A percentile compares a stretch with the other conserved stretches of the same genome.
These are phyloP conservation scores for Podarcis muralis DNA, from an alignment of 2,113 vertebrate species.

Conservation along the genomic window DNA sequence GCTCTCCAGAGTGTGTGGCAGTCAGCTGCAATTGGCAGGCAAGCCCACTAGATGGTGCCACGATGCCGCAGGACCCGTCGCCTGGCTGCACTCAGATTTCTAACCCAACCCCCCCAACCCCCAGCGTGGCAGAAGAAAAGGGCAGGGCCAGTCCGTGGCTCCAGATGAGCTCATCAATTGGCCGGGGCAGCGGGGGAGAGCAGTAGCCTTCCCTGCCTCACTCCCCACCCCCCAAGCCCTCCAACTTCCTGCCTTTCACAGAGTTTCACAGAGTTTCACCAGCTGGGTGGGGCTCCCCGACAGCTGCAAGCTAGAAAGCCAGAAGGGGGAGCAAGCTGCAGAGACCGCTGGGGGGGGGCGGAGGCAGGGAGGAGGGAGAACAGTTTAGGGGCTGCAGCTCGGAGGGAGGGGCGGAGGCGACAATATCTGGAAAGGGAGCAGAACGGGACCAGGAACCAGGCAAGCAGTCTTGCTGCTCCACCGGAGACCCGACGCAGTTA, in stretches of 20 bases:
- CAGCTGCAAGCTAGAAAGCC: not conserved
- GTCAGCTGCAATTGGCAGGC: not conserved
- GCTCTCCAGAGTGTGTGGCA: not conserved
- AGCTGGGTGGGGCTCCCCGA: not conserved
- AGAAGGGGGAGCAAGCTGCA: not conserved
- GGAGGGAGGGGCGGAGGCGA: not conserved
- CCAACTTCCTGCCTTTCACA: not conserved
- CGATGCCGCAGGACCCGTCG: not conserved
- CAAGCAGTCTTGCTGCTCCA: not conserved
- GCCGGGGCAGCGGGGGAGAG: not conserved
- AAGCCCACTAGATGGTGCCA: not conserved
- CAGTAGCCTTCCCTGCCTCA: not conserved
- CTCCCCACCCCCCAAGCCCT: not conserved
- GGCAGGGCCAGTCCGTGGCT: not conserved
- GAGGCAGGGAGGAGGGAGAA: not conserved
- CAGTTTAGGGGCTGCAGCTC: not conserved
- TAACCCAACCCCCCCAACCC: no score
- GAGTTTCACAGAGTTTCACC: not conserved
- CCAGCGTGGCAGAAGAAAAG: not conserved
- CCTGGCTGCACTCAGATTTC: not conserved
- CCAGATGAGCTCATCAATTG: not conserved
- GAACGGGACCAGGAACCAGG: not conserved
- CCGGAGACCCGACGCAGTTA: not conserved
- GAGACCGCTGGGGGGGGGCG: not conserved
- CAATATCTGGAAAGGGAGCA: not conserved